Evolutionary conservation across 30 jellyfish, hydroid and myxozoan species (phyloP).

Genomic region (Aurelia sp.): DNA sequence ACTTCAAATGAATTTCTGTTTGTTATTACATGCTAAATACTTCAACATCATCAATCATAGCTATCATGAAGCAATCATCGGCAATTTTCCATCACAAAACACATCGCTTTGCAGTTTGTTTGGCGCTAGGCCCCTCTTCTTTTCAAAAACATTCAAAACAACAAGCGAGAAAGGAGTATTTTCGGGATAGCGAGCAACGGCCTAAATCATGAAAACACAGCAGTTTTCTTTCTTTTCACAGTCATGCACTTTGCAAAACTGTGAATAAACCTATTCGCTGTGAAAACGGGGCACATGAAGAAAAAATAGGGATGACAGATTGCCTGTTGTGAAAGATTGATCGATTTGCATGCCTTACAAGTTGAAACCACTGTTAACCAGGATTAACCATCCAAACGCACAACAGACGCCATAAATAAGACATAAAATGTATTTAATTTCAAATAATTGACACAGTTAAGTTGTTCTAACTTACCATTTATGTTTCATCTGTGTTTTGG

Average conservation of each 20-base stretch:
- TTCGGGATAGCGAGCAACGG: not conserved
- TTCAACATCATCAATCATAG: no score
- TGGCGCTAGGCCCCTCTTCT: no score
- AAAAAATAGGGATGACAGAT: slow-evolving; percentile 34
- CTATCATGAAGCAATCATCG: no score
- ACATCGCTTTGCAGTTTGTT: no score
- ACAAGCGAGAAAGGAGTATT: not conserved
- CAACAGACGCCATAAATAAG: slow-evolving; percentile 41
- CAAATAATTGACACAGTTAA: no score
- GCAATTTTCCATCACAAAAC: no score
- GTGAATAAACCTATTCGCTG: slow-evolving; percentile 50
- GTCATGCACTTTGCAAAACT: slow-evolving; percentile 50
- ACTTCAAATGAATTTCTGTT: no score
- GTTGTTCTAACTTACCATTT: no score
- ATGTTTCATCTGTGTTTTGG: no score
- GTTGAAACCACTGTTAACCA: slow-evolving; percentile 78
- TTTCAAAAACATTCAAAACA: not conserved
- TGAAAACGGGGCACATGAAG: slow-evolving; percentile 29
- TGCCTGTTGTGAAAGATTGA: slow-evolving; percentile 57
- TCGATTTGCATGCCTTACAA: slow-evolving; percentile 66
- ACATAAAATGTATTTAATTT: no score
- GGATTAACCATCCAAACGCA: slow-evolving; percentile 52
- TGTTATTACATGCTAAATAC: no score
- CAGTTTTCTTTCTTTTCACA: slow-evolving; percentile 30
- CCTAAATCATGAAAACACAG: not conserved